Percentiles rank a stretch among this genome's conserved stretches.
These are phyloP conservation scores for Julus scandinavius DNA, from an alignment of 2,888 invertebrate species.

Conservation along the genomic window DNA sequence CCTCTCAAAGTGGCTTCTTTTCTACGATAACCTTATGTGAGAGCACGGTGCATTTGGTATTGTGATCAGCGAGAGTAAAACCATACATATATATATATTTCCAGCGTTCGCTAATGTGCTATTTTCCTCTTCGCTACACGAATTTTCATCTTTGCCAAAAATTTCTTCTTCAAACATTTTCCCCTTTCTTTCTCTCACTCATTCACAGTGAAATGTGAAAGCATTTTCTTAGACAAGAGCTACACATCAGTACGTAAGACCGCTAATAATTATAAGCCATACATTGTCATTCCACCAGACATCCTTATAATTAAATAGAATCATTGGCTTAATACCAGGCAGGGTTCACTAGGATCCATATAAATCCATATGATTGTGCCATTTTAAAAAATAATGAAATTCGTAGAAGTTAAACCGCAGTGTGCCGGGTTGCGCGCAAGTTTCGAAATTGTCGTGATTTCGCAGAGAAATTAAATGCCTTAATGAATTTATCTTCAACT, in stretches of 20 bases:
- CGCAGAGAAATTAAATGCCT: too few relatives aligned
- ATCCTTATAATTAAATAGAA: slow-evolving; percentile 5
- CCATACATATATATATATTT: slow-evolving; percentile 42
- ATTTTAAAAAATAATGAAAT: too few relatives aligned
- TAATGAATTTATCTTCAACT: too few relatives aligned
- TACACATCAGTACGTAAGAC: background rate
- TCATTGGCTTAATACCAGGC: background rate
- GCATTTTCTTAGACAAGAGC: background rate
- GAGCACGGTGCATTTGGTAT: background rate
- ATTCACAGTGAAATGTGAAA: background rate
- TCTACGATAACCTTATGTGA: background rate
- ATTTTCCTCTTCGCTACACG: slow-evolving; percentile 8
- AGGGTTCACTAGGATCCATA: background rate
- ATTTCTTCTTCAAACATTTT: too few relatives aligned
- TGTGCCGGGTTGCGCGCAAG: background rate
- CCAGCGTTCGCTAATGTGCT: background rate
- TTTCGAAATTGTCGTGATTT: too few relatives aligned
- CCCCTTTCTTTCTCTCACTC: background rate
- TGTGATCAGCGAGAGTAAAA: slow-evolving; percentile 4
- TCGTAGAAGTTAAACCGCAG: background rate
- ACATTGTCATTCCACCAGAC: background rate
- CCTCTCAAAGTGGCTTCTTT: background rate
- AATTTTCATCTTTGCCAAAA: background rate
- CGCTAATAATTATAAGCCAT: slow-evolving; percentile 27
- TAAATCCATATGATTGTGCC: background rate